These are phyloP conservation scores for Zaprionus nigranus DNA, from an alignment of 1,140 invertebrate genomes.

Conservation along the genomic window DNA sequence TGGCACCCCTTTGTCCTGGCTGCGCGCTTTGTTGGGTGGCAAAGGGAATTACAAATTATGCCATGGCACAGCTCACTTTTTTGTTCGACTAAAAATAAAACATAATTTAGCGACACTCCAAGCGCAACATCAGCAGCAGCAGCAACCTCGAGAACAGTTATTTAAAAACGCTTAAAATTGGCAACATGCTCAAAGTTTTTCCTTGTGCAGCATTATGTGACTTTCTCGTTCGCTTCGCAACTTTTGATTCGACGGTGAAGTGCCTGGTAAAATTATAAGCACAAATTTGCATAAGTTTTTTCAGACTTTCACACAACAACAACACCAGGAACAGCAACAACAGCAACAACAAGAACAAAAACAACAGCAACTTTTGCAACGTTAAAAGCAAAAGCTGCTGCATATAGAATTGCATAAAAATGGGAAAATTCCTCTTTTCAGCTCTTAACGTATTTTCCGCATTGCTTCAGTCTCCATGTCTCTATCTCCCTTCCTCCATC, in stretches of 20 bases:
- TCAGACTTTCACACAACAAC: slow-evolving; percentile 38
- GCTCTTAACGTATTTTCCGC: slow-evolving; percentile 28
- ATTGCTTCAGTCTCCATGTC: background rate
- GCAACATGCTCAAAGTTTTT: slow-evolving; percentile 58
- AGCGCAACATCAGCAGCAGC: slow-evolving; percentile 4
- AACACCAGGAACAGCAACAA: slow-evolving; percentile 9
- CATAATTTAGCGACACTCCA: slow-evolving; percentile 48
- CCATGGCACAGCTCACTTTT: slow-evolving; percentile 45
- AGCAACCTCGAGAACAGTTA: slow-evolving; percentile 24
- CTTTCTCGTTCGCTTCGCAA: slow-evolving; percentile 29
- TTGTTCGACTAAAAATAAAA: slow-evolving; percentile 53
- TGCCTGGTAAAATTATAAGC: slow-evolving; percentile 57
- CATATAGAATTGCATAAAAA: slow-evolving; percentile 56
- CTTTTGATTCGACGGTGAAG: slow-evolving; percentile 56
- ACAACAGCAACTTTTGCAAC: slow-evolving; percentile 12
- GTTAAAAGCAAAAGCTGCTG: slow-evolving; percentile 36
- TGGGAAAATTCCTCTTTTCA: slow-evolving; percentile 40
- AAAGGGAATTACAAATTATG: slow-evolving; percentile 73
- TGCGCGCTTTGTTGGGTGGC: slow-evolving; percentile 41
- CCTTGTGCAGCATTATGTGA: slow-evolving; percentile 1
- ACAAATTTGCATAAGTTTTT: slow-evolving; percentile 73
- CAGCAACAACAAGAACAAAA: slow-evolving; percentile 16
- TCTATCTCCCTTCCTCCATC: background rate
- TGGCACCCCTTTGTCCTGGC: background rate
- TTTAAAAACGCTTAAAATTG: slow-evolving; percentile 78